phyloP scores from a whole-genome alignment of 2,797 vertebrate genomes.

The Apodemus agrarius region DNA sequence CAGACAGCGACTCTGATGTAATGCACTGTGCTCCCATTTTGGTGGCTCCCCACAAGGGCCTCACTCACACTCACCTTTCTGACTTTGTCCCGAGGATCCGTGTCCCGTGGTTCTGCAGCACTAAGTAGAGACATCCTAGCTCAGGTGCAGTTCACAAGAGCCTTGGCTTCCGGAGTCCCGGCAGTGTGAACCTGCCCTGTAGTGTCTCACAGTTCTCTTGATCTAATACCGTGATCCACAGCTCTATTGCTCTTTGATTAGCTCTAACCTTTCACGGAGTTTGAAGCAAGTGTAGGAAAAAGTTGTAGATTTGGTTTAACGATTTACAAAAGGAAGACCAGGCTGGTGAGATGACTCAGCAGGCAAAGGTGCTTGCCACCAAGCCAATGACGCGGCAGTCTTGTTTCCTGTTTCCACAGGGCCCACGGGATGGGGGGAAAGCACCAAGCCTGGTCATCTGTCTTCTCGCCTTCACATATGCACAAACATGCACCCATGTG shows the following conservation, averaged over 20 bases:
- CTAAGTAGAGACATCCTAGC: rapidly evolving
- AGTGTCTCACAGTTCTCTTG: neutral
- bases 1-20: neutral
- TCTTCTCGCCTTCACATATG: neutral
- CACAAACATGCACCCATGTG: neutral
- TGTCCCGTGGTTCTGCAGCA: neutral
- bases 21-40: neutral
- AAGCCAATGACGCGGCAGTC: too few relatives aligned
- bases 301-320: constrained; percentile 39
- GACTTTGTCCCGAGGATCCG: neutral
- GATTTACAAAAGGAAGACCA: neutral
- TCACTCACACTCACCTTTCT: neutral
- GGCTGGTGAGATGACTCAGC: neutral
- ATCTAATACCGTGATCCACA: neutral
- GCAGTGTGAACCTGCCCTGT: neutral
- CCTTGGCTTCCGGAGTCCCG: too few relatives aligned
- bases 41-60: neutral
- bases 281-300: neutral
- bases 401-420: neutral
- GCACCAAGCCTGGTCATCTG: neutral
- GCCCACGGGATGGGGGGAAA: neutral
- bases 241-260: neutral
- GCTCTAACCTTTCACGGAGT: constrained; percentile 27
- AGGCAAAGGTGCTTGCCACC: neutral
- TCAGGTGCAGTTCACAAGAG: neutral